Conservation (phyloP, 2,797 vertebrate genomes). For the Chromobotia macracanthus region DNA sequence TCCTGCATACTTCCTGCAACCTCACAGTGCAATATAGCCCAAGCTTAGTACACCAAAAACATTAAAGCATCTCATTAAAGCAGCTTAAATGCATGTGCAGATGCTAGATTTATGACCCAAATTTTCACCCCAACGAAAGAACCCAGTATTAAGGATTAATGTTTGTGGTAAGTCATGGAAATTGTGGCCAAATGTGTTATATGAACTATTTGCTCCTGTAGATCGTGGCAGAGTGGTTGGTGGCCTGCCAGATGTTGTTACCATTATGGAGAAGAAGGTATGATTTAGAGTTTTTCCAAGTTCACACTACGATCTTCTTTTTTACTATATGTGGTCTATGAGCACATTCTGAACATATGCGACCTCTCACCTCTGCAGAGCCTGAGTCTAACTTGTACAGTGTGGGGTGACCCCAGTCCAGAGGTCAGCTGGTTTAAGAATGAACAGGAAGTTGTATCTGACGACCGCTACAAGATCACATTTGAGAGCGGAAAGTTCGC, state of each 20-base stretch:
- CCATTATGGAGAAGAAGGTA: slow-evolving; percentile 98
- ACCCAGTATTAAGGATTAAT: too few relatives aligned
- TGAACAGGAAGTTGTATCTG: slow-evolving; percentile 83
- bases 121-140: not conserved
- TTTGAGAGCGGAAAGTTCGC: slow-evolving; percentile 89
- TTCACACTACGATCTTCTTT: too few relatives aligned
- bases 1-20: slow-evolving; percentile 8
- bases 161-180: slow-evolving; percentile 1
- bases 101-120: not conserved
- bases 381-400: slow-evolving; percentile 93
- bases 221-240: slow-evolving; percentile 96
- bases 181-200: not conserved
- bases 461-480: slow-evolving; percentile 81
- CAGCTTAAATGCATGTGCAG: not conserved
- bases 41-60: too few relatives aligned
- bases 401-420: slow-evolving; percentile 92
- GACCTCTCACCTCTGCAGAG: slow-evolving; percentile 74
- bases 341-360: not conserved
- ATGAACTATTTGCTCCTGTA: slow-evolving; percentile 62
- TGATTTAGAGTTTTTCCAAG: too few relatives aligned
- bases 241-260: slow-evolving; percentile 94
- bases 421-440: slow-evolving; percentile 98
- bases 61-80: too few relatives aligned
- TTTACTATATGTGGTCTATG: too few relatives aligned
- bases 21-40: not conserved